Evolutionary conservation across 1,140 invertebrate genomes (phyloP).

Genomic region (Drusus annulatus): DNA sequence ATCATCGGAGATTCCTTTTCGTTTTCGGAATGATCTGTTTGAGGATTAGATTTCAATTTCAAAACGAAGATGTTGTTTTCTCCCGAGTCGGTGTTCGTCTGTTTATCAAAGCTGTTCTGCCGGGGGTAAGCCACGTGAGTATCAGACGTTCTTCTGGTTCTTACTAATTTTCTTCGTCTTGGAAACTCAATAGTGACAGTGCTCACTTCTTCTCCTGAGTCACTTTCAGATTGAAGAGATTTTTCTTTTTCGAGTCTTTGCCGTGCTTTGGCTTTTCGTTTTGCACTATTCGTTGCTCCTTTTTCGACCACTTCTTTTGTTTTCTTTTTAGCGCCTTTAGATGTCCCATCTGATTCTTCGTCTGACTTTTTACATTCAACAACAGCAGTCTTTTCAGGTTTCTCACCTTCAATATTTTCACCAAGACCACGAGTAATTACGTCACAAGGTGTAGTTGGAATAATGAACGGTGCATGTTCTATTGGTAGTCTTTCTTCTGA

Average conservation of each 20-base stretch:
- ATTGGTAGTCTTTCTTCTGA: background rate
- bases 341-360: conserved; percentile 35
- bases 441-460: background rate
- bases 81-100: conserved; percentile 54
- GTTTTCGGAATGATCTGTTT: conserved; percentile 31
- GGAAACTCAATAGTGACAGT: conserved; percentile 71
- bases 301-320: conserved; percentile 45
- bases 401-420: conserved; percentile 1
- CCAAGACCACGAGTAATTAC: background rate
- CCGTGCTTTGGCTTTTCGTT: conserved; percentile 66
- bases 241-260: conserved; percentile 69
- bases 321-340: conserved; percentile 54
- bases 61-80: conserved; percentile 55
- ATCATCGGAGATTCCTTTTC: conserved; percentile 39
- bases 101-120: conserved; percentile 57
- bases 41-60: conserved; percentile 51
- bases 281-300: conserved; percentile 46
- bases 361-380: conserved; percentile 13
- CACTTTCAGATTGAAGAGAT: conserved; percentile 70
- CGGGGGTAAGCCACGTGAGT: conserved; percentile 58
- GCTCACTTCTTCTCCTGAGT: conserved; percentile 68
- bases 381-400: background rate
- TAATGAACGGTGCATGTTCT: background rate
- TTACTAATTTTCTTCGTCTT: conserved; percentile 63
- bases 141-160: conserved; percentile 65